Conservation (phyloP, 2,113 vertebrate species). For the Monarcha castaneiventris region DNA sequence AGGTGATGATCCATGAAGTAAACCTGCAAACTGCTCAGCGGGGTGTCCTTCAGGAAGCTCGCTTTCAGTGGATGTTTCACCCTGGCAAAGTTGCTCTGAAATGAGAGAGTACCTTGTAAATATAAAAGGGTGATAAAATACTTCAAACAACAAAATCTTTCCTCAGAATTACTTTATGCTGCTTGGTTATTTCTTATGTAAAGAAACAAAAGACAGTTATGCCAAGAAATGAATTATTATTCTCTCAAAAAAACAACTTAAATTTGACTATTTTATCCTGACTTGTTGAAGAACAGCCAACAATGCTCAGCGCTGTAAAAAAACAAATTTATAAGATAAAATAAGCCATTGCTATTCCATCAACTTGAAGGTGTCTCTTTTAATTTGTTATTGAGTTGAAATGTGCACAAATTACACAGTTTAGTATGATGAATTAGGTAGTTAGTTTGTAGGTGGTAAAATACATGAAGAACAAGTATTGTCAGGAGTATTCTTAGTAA, state of each 20-base stretch:
- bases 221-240: background rate
- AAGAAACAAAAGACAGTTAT: background rate
- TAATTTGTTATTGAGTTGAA: background rate
- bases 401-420: background rate
- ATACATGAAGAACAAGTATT: background rate
- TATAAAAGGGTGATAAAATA: background rate
- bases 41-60: conserved; percentile 85
- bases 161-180: background rate
- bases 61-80: conserved; percentile 65
- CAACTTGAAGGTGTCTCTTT: background rate
- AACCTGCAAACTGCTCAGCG: conserved; percentile 90
- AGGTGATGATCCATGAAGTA: conserved; percentile 95
- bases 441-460: background rate
- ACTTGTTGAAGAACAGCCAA: background rate
- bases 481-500: background rate
- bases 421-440: background rate
- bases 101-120: background rate
- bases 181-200: background rate
- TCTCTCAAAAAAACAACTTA: background rate
- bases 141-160: background rate
- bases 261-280: background rate
- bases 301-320: background rate
- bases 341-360: background rate
- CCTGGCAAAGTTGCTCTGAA: conserved; percentile 69
- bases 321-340: background rate